Evolutionary conservation across 2,888 invertebrate species (phyloP).

Genomic region (Orthosia gothica): DNA sequence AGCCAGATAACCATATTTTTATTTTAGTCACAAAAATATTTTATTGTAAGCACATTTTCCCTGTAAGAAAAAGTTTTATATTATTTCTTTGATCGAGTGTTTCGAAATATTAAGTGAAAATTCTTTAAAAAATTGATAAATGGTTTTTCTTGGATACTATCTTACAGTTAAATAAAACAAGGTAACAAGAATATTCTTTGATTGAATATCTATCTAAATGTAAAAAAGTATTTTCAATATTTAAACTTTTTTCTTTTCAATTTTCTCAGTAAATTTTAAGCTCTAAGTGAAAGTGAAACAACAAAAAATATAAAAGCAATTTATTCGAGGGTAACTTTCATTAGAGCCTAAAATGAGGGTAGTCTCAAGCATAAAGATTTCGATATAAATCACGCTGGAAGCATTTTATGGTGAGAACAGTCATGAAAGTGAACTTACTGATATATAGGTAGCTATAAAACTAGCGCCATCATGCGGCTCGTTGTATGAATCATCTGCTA

Average conservation of each 20-base stretch:
- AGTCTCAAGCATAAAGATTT: conserved; percentile 44
- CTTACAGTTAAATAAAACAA: too few species aligned
- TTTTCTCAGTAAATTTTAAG: too few species aligned
- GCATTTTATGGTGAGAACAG: conserved; percentile 49
- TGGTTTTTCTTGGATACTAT: not conserved
- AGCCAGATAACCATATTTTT: not conserved
- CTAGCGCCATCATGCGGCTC: conserved; percentile 22
- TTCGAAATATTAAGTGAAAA: not conserved
- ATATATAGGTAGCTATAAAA: conserved; percentile 42
- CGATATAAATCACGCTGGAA: conserved; percentile 53
- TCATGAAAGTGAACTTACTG: conserved; percentile 36
- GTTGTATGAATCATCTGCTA: conserved; percentile 62
- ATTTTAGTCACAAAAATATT: not conserved
- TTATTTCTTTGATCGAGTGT: not conserved
- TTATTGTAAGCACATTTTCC: not conserved
- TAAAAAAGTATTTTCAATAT: not conserved
- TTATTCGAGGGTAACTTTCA: conserved; percentile 27
- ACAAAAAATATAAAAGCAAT: conserved; percentile 15
- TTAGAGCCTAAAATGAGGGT: conserved; percentile 34
- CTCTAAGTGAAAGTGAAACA: not conserved
- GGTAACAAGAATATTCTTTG: not conserved
- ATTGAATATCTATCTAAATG: not conserved
- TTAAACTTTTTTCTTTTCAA: not conserved
- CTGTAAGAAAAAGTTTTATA: not conserved
- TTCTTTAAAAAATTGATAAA: not conserved